Percentiles rank a stretch among this genome's conserved stretches.
These are phyloP conservation scores for Betta splendens DNA, from an alignment of 2,797 vertebrate species.

Conservation along the genomic window DNA sequence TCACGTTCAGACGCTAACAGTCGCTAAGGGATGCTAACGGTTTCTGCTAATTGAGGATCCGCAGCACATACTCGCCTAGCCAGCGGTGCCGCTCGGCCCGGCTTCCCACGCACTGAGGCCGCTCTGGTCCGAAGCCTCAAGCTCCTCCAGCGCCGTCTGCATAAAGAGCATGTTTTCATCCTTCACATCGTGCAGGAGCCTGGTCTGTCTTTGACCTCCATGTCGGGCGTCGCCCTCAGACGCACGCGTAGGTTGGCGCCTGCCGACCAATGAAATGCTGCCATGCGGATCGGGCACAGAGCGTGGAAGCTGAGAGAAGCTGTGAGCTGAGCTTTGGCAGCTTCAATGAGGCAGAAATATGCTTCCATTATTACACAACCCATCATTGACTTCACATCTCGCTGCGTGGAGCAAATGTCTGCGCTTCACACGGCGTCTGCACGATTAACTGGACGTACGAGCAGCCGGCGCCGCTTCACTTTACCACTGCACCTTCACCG, in stretches of 20 bases:
- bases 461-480: too few relatives aligned
- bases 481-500: too few relatives aligned
- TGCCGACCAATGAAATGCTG: conserved; percentile 2
- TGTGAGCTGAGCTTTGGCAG: conserved; percentile 45
- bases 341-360: conserved; percentile 67
- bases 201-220: conserved; percentile 35
- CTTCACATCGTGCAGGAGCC: conserved; percentile 10
- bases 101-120: conserved; percentile 52
- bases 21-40: too few relatives aligned
- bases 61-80: conserved; percentile 31
- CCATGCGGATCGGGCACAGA: conserved; percentile 34
- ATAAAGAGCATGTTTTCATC: conserved; percentile 45
- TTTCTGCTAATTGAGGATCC: conserved; percentile 49
- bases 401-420: conserved; percentile 34
- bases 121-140: conserved; percentile 45
- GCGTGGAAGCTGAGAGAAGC: conserved; percentile 37
- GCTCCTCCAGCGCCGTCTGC: conserved; percentile 34
- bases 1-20: too few relatives aligned
- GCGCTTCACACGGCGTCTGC: conserved; percentile 23
- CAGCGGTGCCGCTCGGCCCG: conserved; percentile 9
- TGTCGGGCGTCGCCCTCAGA: conserved; percentile 2
- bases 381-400: conserved; percentile 62
- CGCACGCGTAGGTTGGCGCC: conserved; percentile 8
- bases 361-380: conserved; percentile 53
- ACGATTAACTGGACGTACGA: too few relatives aligned